Percentiles rank a stretch among this genome's conserved stretches.
These are phyloP conservation scores for Paramacrobiotus metropolitanus DNA, from an alignment of 1,140 invertebrate species.

Conservation along the genomic window DNA sequence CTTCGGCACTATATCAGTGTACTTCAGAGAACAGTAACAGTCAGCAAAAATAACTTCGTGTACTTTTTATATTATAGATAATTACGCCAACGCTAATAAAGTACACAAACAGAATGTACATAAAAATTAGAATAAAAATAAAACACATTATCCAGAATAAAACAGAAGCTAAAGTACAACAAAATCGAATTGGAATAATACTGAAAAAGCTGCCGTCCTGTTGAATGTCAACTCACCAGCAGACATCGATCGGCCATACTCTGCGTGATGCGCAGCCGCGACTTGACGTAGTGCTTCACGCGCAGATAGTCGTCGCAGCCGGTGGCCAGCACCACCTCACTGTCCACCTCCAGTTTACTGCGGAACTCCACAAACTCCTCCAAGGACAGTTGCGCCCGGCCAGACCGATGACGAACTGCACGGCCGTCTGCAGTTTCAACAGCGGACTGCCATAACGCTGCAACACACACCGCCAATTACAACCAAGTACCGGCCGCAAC, in stretches of 20 bases:
- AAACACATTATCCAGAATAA: neutral
- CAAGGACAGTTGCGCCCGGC: neutral
- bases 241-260: neutral
- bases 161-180: no score
- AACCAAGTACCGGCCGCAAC: no score
- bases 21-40: no score
- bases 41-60: no score
- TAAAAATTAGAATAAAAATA: no score
- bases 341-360: neutral
- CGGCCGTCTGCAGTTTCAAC: neutral
- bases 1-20: no score
- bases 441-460: neutral
- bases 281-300: neutral
- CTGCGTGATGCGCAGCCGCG: neutral
- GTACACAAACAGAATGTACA: no score
- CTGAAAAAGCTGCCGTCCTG: no score
- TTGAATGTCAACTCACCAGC: neutral
- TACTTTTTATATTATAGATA: no score
- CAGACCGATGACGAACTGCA: conserved; percentile 1
- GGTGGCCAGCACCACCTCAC: neutral
- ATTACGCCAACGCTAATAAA: no score
- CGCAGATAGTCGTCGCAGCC: conserved; percentile 3
- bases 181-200: no score
- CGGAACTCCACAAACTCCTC: neutral
- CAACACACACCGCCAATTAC: neutral